phyloP scores from a whole-genome alignment of 2,888 invertebrate species.

The Drosophila suboccidentalis region DNA sequence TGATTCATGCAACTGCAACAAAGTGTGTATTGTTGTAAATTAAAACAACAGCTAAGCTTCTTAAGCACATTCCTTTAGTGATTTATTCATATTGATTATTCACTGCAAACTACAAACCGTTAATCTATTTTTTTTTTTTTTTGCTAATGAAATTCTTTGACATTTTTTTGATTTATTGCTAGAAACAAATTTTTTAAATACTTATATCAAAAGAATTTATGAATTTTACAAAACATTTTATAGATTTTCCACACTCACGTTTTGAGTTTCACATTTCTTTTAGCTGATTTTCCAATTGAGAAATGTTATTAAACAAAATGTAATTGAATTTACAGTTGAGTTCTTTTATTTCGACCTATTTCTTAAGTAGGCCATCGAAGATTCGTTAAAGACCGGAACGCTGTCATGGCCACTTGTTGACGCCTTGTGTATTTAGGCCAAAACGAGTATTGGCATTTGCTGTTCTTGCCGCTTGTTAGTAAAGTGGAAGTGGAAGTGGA shows the following conservation, averaged over 20 bases:
- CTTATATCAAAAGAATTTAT: background rate
- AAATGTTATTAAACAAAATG: slow-evolving; percentile 1
- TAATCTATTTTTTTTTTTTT: slow-evolving; percentile 3
- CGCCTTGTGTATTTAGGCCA: slow-evolving; percentile 77
- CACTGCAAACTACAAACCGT: background rate
- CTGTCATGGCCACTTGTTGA: slow-evolving; percentile 55
- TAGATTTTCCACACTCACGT: background rate
- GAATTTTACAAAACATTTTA: background rate
- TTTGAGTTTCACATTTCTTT: background rate
- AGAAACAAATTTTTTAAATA: too few species aligned
- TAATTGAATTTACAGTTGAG: slow-evolving; percentile 2
- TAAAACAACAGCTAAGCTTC: slow-evolving; percentile 1
- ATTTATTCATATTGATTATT: slow-evolving; percentile 18
- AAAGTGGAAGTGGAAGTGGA: background rate
- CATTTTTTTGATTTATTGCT: slow-evolving; percentile 11
- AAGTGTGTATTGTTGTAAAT: background rate
- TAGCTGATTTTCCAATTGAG: background rate
- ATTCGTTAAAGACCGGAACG: slow-evolving; percentile 56
- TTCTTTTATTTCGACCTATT: slow-evolving; percentile 25
- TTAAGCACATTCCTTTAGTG: slow-evolving; percentile 28
- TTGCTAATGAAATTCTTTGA: background rate
- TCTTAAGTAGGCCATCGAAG: slow-evolving; percentile 43
- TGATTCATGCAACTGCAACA: slow-evolving; percentile 45
- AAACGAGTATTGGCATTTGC: slow-evolving; percentile 64
- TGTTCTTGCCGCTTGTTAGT: slow-evolving; percentile 30